Evolutionary conservation across 2,113 vertebrate genomes (phyloP), one percentile per base, ranked within the genome.

Genomic region (Nesoenas mayeri): DNA sequence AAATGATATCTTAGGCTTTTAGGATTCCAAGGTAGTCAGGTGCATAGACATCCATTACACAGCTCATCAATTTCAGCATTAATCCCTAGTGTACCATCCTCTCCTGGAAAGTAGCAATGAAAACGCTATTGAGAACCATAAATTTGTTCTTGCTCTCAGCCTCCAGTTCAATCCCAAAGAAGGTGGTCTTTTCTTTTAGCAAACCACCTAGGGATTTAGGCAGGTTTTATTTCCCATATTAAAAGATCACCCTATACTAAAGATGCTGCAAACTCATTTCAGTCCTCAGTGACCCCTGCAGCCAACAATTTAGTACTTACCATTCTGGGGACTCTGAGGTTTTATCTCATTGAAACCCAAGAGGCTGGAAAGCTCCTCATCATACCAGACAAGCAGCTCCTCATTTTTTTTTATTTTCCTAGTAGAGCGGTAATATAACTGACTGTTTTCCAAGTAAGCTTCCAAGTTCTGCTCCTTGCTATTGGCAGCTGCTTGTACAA

Each of bases 381-480:
- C 98, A 65, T 99, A 99, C 98, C 99, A 99, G 73, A 99, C 98
- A 58, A 99, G 97, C 60, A 99, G 97, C 72, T 99, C 98, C 80
- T 99, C 99, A 15, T 98, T 98, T 94, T 97, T 97, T 22, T 40
- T 95, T 66, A 99, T 98, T 90, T 97, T 97, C 90, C 98, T 96
- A 17, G 95, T 98, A 70, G 98, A 97, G 31, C 98, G 97, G 81
- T 98, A 98, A 51, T 98, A 98, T 51, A 99, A 93, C 89, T 98
- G 98, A 61, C 98, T 98, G 31, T 97, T 98, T 89, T 98, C 98
- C 77, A 98, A 95, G 84, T 98, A 98, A 47, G 98, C 98, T 95
- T 98, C 98, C 21, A 98, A 96, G 88, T 98, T 99, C 96, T 99
- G 98, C 78, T 99, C 98, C 89, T 98, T 98, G 78, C 89, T 84